Evolutionary conservation across 2,888 invertebrate species (phyloP).

Genomic region (Toxonevra muliebris): DNA sequence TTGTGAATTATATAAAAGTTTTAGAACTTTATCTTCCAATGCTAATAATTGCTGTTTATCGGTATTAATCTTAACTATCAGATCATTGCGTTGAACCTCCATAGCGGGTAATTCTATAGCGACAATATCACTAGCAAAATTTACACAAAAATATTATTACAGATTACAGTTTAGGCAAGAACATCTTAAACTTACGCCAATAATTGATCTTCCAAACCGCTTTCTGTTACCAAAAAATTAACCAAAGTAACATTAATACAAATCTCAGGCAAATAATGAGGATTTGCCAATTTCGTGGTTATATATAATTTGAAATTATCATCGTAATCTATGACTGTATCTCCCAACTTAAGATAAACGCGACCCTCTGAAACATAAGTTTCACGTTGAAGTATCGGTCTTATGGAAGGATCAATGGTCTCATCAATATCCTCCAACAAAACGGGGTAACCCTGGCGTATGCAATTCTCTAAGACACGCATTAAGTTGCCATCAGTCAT

Average conservation of each 20-base stretch:
- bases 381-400: constrained; percentile 83
- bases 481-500: constrained; percentile 80
- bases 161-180: not conserved
- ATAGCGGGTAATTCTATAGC: constrained; percentile 88
- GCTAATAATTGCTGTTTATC: constrained; percentile 85
- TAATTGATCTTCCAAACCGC: constrained; percentile 91
- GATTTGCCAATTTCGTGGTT: constrained; percentile 91
- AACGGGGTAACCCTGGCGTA: constrained; percentile 85
- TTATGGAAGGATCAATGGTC: constrained; percentile 84
- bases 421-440: constrained; percentile 91
- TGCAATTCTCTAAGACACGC: constrained; percentile 77
- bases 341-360: constrained; percentile 83
- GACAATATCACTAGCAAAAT: constrained; percentile 71
- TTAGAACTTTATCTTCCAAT: constrained; percentile 90
- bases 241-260: constrained; percentile 92
- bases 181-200: constrained; percentile 75
- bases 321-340: constrained; percentile 90
- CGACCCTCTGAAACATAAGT: constrained; percentile 79
- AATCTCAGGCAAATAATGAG: constrained; percentile 92
- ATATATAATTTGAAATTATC: constrained; percentile 86
- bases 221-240: constrained; percentile 91
- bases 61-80: constrained; percentile 84
- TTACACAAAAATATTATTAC: not conserved
- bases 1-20: constrained; percentile 81
- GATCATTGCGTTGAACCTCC: constrained; percentile 81